These are phyloP conservation scores for Drosophila paranaensis DNA, from an alignment of 2,888 invertebrate species.

Conservation along the genomic window DNA sequence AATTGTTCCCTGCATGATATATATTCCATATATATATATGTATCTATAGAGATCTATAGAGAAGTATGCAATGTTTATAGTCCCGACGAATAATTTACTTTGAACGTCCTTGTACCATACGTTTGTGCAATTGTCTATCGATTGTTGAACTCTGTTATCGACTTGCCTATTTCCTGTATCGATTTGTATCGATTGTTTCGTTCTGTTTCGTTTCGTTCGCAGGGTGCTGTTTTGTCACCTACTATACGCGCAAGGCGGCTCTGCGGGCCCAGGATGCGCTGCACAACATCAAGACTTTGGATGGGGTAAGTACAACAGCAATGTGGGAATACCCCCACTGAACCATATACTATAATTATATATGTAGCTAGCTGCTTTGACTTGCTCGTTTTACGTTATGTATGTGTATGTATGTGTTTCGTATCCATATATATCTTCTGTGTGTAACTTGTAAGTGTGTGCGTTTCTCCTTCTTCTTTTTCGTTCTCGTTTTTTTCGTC, in stretches of 20 bases:
- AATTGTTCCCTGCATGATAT: slow-evolving; percentile 52
- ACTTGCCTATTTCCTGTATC: slow-evolving; percentile 60
- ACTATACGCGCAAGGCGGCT: slow-evolving; percentile 98
- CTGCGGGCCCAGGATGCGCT: slow-evolving; percentile 99
- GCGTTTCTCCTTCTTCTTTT: slow-evolving; percentile 2
- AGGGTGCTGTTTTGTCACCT: slow-evolving; percentile 99
- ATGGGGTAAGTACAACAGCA: slow-evolving; percentile 92
- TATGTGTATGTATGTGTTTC: slow-evolving; percentile 42
- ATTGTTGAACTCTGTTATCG: slow-evolving; percentile 52
- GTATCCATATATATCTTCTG: slow-evolving; percentile 21
- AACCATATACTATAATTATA: slow-evolving; percentile 9
- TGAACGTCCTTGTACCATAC: slow-evolving; percentile 59
- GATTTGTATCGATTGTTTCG: slow-evolving; percentile 70
- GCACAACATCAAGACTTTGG: slow-evolving; percentile 99
- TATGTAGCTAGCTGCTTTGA: slow-evolving; percentile 56
- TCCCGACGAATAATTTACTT: slow-evolving; percentile 15
- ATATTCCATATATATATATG: not conserved
- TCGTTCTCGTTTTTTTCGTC: slow-evolving; percentile 20
- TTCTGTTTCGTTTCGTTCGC: slow-evolving; percentile 89
- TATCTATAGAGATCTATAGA: slow-evolving; percentile 14
- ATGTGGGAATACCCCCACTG: slow-evolving; percentile 3
- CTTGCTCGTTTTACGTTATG: slow-evolving; percentile 64
- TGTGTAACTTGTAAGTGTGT: slow-evolving; percentile 30
- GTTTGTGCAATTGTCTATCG: slow-evolving; percentile 71
- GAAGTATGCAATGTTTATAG: slow-evolving; percentile 4